Percentiles rank a stretch among this genome's conserved stretches.
Evolutionary conservation across 2,888 invertebrate genomes (phyloP).

Genomic region (Stegophylla sp.): DNA sequence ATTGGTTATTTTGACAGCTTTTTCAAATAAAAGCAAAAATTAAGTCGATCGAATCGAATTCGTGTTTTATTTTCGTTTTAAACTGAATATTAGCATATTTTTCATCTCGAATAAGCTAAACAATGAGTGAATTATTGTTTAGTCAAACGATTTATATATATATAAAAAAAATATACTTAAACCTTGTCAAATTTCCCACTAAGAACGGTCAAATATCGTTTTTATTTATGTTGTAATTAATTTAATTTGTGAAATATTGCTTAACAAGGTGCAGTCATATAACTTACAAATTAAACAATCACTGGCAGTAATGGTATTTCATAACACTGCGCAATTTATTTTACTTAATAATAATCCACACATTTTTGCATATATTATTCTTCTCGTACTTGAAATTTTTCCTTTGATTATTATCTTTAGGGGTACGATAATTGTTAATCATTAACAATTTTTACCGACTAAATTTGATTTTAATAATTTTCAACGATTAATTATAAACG

Average conservation of each 20-base stretch:
- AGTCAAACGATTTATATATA: too few relatives aligned
- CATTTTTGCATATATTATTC: too few relatives aligned
- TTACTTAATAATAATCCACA: too few relatives aligned
- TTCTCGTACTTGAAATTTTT: not conserved
- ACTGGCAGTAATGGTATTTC: not conserved
- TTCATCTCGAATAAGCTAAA: too few relatives aligned
- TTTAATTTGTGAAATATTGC: not conserved
- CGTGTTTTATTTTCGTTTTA: too few relatives aligned
- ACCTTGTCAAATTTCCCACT: not conserved
- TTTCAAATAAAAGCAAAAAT: too few relatives aligned
- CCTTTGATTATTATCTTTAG: not conserved
- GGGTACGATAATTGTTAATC: not conserved
- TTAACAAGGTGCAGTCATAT: not conserved
- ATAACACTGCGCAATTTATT: not conserved
- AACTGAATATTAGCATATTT: too few relatives aligned
- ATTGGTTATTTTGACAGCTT: too few relatives aligned
- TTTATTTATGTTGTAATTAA: constrained; percentile 12
- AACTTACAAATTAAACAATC: not conserved
- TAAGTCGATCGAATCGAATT: too few relatives aligned
- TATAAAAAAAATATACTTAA: not conserved
- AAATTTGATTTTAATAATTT: too few relatives aligned
- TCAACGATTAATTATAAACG: not conserved
- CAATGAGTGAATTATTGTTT: too few relatives aligned
- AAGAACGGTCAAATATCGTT: not conserved
- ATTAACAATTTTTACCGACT: too few relatives aligned